Percentiles rank a stretch among this genome's conserved stretches.
phyloP scores from a whole-genome alignment of 2,888 invertebrate species.

The Drosophila mercatorum region DNA sequence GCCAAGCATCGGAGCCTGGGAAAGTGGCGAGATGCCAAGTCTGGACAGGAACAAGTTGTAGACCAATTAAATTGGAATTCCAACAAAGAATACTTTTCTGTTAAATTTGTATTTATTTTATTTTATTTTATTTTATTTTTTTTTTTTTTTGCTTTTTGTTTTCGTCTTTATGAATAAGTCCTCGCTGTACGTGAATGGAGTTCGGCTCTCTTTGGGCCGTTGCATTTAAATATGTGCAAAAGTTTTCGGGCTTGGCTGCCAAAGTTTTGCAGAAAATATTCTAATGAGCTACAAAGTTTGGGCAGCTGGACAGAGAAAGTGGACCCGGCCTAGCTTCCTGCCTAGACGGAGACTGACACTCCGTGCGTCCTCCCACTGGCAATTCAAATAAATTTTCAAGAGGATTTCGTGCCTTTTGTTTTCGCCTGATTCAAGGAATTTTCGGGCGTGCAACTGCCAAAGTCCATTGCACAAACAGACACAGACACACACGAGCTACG shows the following conservation, averaged over 20 bases:
- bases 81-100: constrained; percentile 58
- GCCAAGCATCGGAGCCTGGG: constrained; percentile 36
- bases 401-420: constrained; percentile 19
- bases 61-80: constrained; percentile 74
- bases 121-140: constrained; percentile 16
- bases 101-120: constrained; percentile 26
- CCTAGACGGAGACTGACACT: constrained; percentile 28
- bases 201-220: constrained; percentile 17
- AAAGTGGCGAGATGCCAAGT: constrained; percentile 34
- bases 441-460: background rate
- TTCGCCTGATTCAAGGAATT: constrained; percentile 27
- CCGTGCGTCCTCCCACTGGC: constrained; percentile 28
- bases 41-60: constrained; percentile 73
- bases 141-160: constrained; percentile 15
- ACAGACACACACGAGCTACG: background rate
- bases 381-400: constrained; percentile 58
- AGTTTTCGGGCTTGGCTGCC: constrained; percentile 46
- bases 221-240: constrained; percentile 32
- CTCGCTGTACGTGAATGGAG: constrained; percentile 11
- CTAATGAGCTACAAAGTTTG: constrained; percentile 76
- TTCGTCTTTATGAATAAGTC: constrained; percentile 59
- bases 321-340: constrained; percentile 54
- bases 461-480: constrained; percentile 15
- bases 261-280: constrained; percentile 74
- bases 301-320: constrained; percentile 17